phyloP scores from a whole-genome alignment of 1,140 invertebrate genomes.

The silkworm (Bombyx mori) region DNA sequence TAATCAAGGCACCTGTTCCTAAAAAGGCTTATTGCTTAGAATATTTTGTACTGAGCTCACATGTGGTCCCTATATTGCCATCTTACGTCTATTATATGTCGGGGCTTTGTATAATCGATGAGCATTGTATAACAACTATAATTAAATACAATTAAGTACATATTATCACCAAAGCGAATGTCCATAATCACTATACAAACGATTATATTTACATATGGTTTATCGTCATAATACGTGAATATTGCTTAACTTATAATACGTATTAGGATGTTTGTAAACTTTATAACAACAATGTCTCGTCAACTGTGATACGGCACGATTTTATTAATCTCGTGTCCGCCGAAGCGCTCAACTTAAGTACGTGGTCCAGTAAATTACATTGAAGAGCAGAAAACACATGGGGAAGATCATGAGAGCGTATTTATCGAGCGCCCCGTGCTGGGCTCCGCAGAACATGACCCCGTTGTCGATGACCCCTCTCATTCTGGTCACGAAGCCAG shows the following conservation, averaged over 20 bases:
- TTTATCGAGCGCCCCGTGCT: constrained; percentile 72
- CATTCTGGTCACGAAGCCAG: constrained; percentile 45
- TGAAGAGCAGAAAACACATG: constrained; percentile 76
- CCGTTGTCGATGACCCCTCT: constrained; percentile 60
- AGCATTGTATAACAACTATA: too few species aligned
- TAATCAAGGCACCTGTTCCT: constrained; percentile 8
- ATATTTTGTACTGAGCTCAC: constrained; percentile 19
- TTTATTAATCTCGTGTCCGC: constrained; percentile 30
- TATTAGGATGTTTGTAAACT: not conserved
- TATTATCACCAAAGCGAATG: too few species aligned
- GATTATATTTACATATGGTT: too few species aligned
- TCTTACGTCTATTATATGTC: constrained; percentile 10
- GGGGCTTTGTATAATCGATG: not conserved
- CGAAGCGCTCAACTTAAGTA: constrained; percentile 73
- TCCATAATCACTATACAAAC: too few species aligned
- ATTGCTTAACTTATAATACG: constrained; percentile 3
- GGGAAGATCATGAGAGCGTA: constrained; percentile 79
- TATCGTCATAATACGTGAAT: too few species aligned
- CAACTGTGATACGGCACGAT: constrained; percentile 4
- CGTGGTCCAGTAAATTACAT: constrained; percentile 79
- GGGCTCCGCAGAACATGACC: constrained; percentile 73
- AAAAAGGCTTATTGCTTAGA: constrained; percentile 13
- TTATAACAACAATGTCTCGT: constrained; percentile 8
- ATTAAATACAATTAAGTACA: too few species aligned
- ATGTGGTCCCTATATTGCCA: constrained; percentile 19